phyloP scores from a whole-genome alignment of 2,888 invertebrate species.

The Cetonia aurata region DNA sequence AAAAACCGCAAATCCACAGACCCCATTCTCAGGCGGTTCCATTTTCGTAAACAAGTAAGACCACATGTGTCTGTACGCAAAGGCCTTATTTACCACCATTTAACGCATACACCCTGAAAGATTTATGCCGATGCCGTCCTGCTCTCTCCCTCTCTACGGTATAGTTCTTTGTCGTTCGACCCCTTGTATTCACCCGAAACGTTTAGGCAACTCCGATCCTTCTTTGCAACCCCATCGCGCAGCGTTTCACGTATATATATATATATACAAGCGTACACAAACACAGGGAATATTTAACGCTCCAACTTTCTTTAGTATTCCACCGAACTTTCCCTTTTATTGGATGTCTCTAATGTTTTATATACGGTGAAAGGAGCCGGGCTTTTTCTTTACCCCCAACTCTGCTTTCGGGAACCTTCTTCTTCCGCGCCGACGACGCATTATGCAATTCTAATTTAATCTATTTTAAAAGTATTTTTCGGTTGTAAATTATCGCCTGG shows the following conservation, averaged over 20 bases:
- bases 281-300: slow-evolving; percentile 43
- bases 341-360: slow-evolving; percentile 45
- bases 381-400: neutral
- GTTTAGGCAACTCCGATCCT: slow-evolving; percentile 25
- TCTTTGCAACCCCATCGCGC: slow-evolving; percentile 14
- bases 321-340: slow-evolving; percentile 46
- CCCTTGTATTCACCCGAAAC: slow-evolving; percentile 2
- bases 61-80: slow-evolving; percentile 39
- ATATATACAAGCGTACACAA: slow-evolving; percentile 14
- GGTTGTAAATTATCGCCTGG: slow-evolving; percentile 30
- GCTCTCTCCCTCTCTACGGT: neutral
- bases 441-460: slow-evolving; percentile 47
- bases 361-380: slow-evolving; percentile 24
- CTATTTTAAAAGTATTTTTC: slow-evolving; percentile 45
- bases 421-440: slow-evolving; percentile 22
- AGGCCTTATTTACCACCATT: slow-evolving; percentile 39
- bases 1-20: slow-evolving; percentile 41
- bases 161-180: slow-evolving; percentile 7
- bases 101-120: slow-evolving; percentile 39
- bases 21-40: slow-evolving; percentile 35
- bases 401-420: slow-evolving; percentile 2
- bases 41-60: slow-evolving; percentile 40
- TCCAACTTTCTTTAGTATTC: slow-evolving; percentile 44
- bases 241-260: slow-evolving; percentile 17
- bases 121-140: slow-evolving; percentile 36